phyloP scores from a whole-genome alignment of 2,797 vertebrate species.

The Chloroceryle amazona region DNA sequence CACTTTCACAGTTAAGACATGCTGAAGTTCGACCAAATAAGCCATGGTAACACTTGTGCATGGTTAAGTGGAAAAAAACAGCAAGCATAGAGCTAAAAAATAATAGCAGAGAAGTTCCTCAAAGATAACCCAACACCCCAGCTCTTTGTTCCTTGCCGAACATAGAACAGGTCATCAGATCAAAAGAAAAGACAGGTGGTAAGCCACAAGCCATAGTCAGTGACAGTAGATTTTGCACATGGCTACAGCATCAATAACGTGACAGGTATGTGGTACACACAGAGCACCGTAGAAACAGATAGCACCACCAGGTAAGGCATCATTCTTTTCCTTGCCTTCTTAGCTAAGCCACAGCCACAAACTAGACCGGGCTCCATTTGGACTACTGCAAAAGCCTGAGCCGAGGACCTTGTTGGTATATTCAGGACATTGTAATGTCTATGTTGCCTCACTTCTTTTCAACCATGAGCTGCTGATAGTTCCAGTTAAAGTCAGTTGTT shows the following conservation, averaged over 20 bases:
- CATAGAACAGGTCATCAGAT: not conserved
- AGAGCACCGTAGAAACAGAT: not conserved
- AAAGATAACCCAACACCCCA: not conserved
- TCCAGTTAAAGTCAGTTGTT: not conserved
- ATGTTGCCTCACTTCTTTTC: not conserved
- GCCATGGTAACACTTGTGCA: fast-evolving
- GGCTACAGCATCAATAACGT: not conserved
- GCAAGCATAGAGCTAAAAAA: not conserved
- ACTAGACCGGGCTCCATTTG: not conserved
- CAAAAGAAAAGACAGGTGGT: not conserved
- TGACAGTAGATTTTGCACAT: not conserved
- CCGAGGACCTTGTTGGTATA: not conserved
- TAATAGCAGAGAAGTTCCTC: not conserved
- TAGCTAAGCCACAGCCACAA: not conserved
- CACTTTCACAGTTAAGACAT: not conserved
- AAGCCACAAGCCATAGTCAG: not conserved
- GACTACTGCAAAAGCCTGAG: not conserved
- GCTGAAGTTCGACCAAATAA: not conserved
- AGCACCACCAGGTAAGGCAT: not conserved
- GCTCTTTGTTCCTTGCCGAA: not conserved
- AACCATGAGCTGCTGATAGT: not conserved
- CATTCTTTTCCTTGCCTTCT: not conserved
- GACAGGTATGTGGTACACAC: not conserved
- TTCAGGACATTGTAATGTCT: not conserved
- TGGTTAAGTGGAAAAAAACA: not conserved